A percentile compares a stretch with the other conserved stretches of the same genome.
phyloP scores from a whole-genome alignment of 2,797 vertebrate species.

The Ciconia nigra region DNA sequence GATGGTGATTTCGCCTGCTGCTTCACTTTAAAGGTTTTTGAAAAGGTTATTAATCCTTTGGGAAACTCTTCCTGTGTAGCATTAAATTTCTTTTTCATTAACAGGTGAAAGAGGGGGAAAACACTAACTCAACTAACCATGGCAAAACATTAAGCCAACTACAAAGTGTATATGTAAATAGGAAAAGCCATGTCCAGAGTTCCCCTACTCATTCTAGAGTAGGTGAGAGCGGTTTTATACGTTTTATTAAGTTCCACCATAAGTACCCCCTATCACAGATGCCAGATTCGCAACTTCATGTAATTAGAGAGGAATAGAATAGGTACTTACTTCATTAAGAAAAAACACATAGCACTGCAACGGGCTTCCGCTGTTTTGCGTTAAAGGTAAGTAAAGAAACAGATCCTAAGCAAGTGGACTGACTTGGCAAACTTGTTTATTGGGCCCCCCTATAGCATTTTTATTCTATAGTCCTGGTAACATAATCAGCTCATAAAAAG shows the following conservation, averaged over 20 bases:
- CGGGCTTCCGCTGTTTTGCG: conserved; percentile 2
- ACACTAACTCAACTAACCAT: conserved; percentile 38
- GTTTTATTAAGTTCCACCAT: background rate
- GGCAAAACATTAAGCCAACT: conserved; percentile 18
- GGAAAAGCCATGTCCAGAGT: background rate
- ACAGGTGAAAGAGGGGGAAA: conserved; percentile 45
- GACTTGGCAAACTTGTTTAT: conserved; percentile 36
- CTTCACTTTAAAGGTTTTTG: conserved; percentile 60
- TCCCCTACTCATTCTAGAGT: background rate
- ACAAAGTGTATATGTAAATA: background rate
- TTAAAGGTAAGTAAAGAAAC: conserved; percentile 56
- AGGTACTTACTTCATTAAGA: conserved; percentile 18
- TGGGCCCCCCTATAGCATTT: conserved; percentile 35
- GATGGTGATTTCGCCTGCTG: conserved; percentile 69
- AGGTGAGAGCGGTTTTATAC: background rate
- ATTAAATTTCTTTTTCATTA: conserved; percentile 49
- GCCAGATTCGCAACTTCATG: background rate
- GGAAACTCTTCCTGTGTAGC: conserved; percentile 38
- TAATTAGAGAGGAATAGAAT: conserved; percentile 29
- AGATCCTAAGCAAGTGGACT: conserved; percentile 27
- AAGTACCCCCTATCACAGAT: background rate
- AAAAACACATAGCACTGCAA: conserved; percentile 13
- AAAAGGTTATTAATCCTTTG: conserved; percentile 58
- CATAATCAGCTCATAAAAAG: conserved; percentile 54
- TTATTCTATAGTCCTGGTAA: conserved; percentile 41